Base-by-base conservation (phyloP, 2,113 vertebrate genomes). In the Progne subis region DNA sequence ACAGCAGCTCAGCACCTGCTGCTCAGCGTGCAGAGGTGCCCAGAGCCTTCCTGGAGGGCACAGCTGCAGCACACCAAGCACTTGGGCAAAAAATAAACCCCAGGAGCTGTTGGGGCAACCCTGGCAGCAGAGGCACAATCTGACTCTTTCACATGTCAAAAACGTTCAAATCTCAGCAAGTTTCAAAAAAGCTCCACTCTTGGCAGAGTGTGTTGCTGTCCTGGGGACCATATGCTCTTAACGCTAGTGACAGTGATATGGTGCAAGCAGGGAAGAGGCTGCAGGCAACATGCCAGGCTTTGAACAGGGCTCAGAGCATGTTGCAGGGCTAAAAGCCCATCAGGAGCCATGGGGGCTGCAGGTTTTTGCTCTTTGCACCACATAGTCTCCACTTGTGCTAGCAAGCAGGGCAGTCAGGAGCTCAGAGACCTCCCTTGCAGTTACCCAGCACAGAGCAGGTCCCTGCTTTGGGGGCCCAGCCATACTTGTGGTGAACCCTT, bases 1-100 rank as follows among this genome's bases (percentile, higher is more conserved):
- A 34, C 18, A 90, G 64, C 74, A 86, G 83, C 86, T 93, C 25
- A 8, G 49, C 31, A 75, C 81, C 94, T 92, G 90, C 94, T 97
- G 41, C 28, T 77, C 11, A 8, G n/a, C 5, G 0, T 50, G 77
- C 65, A 87, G 72, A 31, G 44, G 26, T 46, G 29, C 41, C 50
- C 47, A 46, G 61, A 4, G 8, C 75, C 60, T 90, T 95, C 70
- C 88, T 41, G 2, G 7, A 63, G 28, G n/a, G 10, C 60, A 60
- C 84, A 96, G 92, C 32, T 84, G 23, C 49, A 82, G 57, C 46
- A 70, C 43, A 43, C 5, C 39, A 29, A 79, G 43, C 23, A 25
- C 50, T 31, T 25, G 37, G 23, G 52, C 20, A 82, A 59, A 88
- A 84, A 61, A 87, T 83, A 39, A 52, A 44, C 15, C 2, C 18